Base-by-base conservation (phyloP, 2,113 vertebrate species). In the Clarias batrachus region DNA sequence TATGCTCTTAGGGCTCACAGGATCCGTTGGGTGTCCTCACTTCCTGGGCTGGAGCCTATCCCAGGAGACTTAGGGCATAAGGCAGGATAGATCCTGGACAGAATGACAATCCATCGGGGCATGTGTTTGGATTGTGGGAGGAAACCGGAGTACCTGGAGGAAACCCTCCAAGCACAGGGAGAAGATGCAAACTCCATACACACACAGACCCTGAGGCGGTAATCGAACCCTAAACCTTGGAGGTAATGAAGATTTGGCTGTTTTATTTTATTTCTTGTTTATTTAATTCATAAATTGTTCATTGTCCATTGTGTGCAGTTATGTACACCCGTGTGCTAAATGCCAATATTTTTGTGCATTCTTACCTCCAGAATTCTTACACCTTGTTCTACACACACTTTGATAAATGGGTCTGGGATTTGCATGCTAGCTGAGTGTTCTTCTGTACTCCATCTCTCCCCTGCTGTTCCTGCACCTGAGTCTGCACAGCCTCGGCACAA, bases 401-500 rank as follows among this genome's bases (percentile, higher is more conserved):
- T 81, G 57, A 81, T 81, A 62, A 81, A 81, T 81, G 30, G 17
- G 30, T 60, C 56, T 79, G 54, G 8, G 17, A 33, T 62, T 12
- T 37, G 11, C 57, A 25, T 62, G 57, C 57, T 62, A 81, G 57
- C 78, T 41, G 57, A 62, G 57, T 6, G 57, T 81, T 62, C 57
- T 59, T 80, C 77, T 80, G 56, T 80, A 33, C 56, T 62, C 19
- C 57, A 62, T 62, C 11, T 33, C 27, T 62, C 57, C 23, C 78
- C 78, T 81, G 78, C 78, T 37, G 78, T 81, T 81, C 59, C 57
- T 81, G 57, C 78, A 81, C 78, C 78, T 81, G 78, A 11, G n/a
- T 81, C 78, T 81, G 27, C 57, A 4, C 59, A 79, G 27, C 54
- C 54, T 33, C 3, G 23, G 17, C 27, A 60, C 27, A 33, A 25